These are phyloP conservation scores for Agonopterix subpropinquella DNA, from an alignment of 2,888 invertebrate species.

Conservation along the genomic window DNA sequence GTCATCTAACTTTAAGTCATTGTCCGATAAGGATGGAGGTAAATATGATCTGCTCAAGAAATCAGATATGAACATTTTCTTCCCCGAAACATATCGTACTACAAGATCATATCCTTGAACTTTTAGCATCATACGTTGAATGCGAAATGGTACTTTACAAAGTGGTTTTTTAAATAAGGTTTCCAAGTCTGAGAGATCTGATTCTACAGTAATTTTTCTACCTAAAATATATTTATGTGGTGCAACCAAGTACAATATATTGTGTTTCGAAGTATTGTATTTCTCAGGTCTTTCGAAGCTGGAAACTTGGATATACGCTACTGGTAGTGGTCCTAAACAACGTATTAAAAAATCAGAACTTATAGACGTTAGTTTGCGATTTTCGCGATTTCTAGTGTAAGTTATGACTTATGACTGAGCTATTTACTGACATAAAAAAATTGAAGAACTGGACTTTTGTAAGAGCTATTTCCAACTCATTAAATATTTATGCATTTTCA, in stretches of 20 bases:
- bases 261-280: slow-evolving; percentile 1
- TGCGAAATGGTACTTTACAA: not conserved
- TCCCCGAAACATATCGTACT: slow-evolving; percentile 1
- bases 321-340: not conserved
- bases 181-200: slow-evolving; percentile 2
- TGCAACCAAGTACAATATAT: slow-evolving; percentile 4
- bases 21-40: not conserved
- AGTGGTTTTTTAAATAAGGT: slow-evolving; percentile 4
- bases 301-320: too few relatives aligned
- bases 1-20: not conserved
- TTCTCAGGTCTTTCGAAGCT: slow-evolving; percentile 1
- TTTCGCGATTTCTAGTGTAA: not conserved
- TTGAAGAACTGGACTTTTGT: not conserved
- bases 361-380: too few relatives aligned
- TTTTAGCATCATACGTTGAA: too few relatives aligned
- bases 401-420: not conserved
- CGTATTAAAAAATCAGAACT: not conserved
- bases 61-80: not conserved
- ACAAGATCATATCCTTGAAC: slow-evolving; percentile 3
- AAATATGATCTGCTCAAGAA: not conserved
- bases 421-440: not conserved
- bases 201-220: not conserved
- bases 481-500: not conserved
- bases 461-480: not conserved
- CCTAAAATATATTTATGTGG: slow-evolving; percentile 5